Evolutionary conservation across 2,113 vertebrate species (phyloP), one percentile per base, ranked within the genome.

Genomic region (Gnathonemus longibarbis): DNA sequence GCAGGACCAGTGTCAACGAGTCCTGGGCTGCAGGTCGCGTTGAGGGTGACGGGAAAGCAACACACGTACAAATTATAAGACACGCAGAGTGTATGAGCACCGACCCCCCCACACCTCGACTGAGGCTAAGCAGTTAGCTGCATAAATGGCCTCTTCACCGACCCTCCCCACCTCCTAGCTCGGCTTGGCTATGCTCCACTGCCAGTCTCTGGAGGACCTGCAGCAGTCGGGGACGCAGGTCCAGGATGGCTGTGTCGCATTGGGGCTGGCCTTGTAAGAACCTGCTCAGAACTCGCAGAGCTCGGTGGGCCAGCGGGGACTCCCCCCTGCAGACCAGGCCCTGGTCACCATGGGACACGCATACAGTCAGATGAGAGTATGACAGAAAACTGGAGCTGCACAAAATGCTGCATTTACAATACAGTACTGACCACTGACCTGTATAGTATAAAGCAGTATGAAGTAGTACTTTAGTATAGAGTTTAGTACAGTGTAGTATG

Each of bases 1-100:
- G 96, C 94, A 99, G 94, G 91, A 98, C 91, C 94, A 98, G 92
- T 6, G 97, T 96, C 92, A 98, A 94, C 10, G 94, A 92, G 48
- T 91, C 91, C 77, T 92, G 93, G 50, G 87, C 92, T 92, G 24
- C 88, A 84, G 84, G 89, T 87, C 6, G 13, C 46, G n/a, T 27
- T 48, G 90, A 15, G 91, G 27, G 66, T 74, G 11, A 50, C 27
- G 27, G 90, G 46, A 46, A 90, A 19, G 77, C 21, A 7, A 31
- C 45, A 77, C 49, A 39, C 6, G 5, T 48, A n/a, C 42, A 21
- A 48, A 84, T 27, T 13, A 52, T 24, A 88, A 3, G 46, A 58
- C 39, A 35, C 42, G 5, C 53, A n/a, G 74, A 74, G n/a, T 42
- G 5, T 39, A 5, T 42, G 35, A 39, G 31, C 70, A 77, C 5